phyloP scores from a whole-genome alignment of 2,113 vertebrate species.

The Microcebus lehilahytsara region DNA sequence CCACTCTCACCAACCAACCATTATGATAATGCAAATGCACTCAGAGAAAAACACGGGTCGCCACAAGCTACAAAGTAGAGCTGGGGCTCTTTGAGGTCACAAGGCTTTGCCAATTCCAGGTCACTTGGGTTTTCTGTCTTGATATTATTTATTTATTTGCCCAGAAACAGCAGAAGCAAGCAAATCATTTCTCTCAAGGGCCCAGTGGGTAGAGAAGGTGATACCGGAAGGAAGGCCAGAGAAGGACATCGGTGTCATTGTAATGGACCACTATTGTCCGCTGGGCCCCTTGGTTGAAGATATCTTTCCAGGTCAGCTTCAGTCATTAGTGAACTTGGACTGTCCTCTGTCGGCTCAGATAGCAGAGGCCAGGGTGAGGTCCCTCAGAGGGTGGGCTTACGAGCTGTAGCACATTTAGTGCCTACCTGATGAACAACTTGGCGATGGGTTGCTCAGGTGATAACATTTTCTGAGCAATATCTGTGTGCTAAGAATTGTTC shows the following conservation, averaged over 20 bases:
- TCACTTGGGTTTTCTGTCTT: slow-evolving; percentile 19
- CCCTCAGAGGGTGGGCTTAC: background rate
- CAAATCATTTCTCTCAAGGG: background rate
- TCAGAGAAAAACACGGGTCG: background rate
- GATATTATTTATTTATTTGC: slow-evolving; percentile 39
- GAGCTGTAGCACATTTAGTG: background rate
- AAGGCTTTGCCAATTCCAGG: background rate
- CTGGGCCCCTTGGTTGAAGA: background rate
- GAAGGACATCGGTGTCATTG: background rate
- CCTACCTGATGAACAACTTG: background rate
- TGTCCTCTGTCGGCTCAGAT: background rate
- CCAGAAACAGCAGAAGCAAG: slow-evolving; percentile 4
- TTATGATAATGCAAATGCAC: slow-evolving; percentile 8
- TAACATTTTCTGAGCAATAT: background rate
- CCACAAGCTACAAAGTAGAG: background rate
- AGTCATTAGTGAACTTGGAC: background rate
- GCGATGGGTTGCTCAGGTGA: background rate
- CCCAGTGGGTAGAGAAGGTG: background rate
- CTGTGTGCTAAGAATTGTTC: background rate
- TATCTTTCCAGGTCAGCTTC: background rate
- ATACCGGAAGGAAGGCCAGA: background rate
- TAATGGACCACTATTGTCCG: background rate
- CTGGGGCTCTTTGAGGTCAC: background rate
- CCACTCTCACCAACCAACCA: background rate
- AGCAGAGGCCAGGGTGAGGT: background rate